Percentiles rank a stretch among this genome's conserved stretches.
Evolutionary conservation across 2,113 vertebrate genomes (phyloP).

Genomic region (Tachuris rubrigastra): DNA sequence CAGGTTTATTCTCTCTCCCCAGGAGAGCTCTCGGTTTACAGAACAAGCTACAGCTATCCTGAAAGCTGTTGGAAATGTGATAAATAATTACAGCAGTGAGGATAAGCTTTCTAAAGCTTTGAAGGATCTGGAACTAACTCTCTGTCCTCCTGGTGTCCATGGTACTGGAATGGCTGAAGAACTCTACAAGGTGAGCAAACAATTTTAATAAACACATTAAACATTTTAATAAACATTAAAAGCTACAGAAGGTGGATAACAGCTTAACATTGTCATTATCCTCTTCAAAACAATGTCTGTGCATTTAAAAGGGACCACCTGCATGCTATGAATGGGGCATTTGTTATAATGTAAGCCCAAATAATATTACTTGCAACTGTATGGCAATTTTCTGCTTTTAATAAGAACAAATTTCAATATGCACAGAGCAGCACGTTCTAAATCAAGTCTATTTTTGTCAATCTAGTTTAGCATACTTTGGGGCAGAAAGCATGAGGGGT

Average conservation of each 20-base stretch:
- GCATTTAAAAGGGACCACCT: background rate
- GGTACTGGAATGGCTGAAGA: conserved; percentile 45
- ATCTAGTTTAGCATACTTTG: background rate
- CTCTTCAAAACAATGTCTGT: background rate
- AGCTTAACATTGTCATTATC: background rate
- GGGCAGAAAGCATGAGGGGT: background rate
- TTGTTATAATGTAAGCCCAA: background rate
- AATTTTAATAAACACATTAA: background rate
- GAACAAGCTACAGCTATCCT: conserved; percentile 79
- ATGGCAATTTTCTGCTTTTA: background rate
- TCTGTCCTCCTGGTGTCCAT: conserved; percentile 64
- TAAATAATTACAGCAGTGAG: conserved; percentile 76
- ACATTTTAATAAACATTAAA: background rate
- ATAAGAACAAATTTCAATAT: background rate
- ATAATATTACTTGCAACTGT: background rate
- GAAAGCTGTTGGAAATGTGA: conserved; percentile 78
- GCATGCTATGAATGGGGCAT: background rate
- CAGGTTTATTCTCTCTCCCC: background rate
- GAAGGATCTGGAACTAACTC: conserved; percentile 69
- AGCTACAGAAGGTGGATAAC: background rate
- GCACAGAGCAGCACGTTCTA: background rate
- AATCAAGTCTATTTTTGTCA: background rate
- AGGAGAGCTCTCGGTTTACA: conserved; percentile 87
- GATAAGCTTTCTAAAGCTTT: conserved; percentile 65
- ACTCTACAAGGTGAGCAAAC: conserved; percentile 53